Base-by-base conservation (phyloP, 2,888 invertebrate genomes). In the Rotaria magnacalcarata region DNA sequence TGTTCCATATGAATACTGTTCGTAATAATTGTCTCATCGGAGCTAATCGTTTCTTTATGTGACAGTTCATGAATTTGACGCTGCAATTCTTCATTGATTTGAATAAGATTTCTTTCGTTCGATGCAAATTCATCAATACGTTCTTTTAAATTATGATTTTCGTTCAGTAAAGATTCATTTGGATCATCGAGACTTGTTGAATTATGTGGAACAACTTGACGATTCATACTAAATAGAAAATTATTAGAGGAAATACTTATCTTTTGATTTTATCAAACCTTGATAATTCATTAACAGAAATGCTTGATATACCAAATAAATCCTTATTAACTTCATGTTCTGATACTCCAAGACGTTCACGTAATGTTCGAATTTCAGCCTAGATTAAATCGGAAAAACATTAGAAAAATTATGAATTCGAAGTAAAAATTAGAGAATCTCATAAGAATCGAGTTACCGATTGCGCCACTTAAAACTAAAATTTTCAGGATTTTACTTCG, bases 51-150 rank as follows among this genome's bases (percentile, higher is more conserved):
- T 5, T 47, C 24, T n/a, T 80, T 24, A 47, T 41, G 80, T n/a
- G 21, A 14, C 8, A 47, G 24, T 47, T 80, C 43, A 7, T 80
- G 80, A n/a, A 80, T 43, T 47, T 80, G 80, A 11, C 47, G 43
- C n/a, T 80, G 80, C 47, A 80, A 80, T 24, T 80, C 80, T 47
- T 80, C 80, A 47, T 80, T 80, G 0, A 80, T 80, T 80, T 80
- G 47, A 80, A 80, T 80, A n/a, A 80, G 47, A 80, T 80, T 21
- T 47, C 47, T 43, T 47, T 80, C 80, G 47, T 80, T 80, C 4
- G 80, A 80, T 21, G 80, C 80, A 47, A 47, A 80, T 80, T 80
- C 80, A 80, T 80, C 80, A n/a, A 80, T 80, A 80, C 80, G 80
- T 11, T 80, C 47, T 80, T 80, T 80, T 47, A 80, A 47, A 80